phyloP scores from a whole-genome alignment of 2,888 invertebrate genomes.

The Lysandra coridon region DNA sequence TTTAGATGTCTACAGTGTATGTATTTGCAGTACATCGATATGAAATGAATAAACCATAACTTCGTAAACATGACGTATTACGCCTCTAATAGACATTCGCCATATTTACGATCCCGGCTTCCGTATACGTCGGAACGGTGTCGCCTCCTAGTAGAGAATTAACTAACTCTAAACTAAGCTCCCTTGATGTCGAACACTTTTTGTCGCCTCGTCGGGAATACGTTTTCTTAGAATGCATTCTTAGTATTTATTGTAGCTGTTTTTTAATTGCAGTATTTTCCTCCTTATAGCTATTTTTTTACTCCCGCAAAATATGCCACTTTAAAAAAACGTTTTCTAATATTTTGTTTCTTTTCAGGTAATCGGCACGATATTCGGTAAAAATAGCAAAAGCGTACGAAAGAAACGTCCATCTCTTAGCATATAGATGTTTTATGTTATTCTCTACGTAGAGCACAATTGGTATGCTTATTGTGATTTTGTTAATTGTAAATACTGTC shows the following conservation, averaged over 20 bases:
- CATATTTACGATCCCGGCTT: conserved; percentile 20
- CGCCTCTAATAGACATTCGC: conserved; percentile 21
- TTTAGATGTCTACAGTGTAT: not conserved
- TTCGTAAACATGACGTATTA: conserved; percentile 25
- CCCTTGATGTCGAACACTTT: conserved; percentile 21
- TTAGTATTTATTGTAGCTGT: conserved; percentile 10
- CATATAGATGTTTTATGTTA: conserved; percentile 74
- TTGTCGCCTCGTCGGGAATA: conserved; percentile 13
- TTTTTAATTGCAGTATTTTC: not conserved
- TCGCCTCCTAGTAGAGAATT: conserved; percentile 23
- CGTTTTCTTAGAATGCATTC: conserved; percentile 5
- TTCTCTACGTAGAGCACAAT: not conserved
- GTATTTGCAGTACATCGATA: not conserved
- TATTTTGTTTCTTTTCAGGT: conserved; percentile 60
- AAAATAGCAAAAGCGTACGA: conserved; percentile 87
- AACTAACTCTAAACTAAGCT: not conserved
- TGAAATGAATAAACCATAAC: conserved; percentile 10
- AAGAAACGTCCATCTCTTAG: conserved; percentile 89
- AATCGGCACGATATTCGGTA: conserved; percentile 89
- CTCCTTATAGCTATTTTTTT: not conserved
- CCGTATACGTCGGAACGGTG: conserved; percentile 24
- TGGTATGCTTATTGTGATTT: conserved; percentile 1
- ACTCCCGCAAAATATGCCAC: not conserved
- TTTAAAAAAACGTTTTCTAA: conserved; percentile 51
- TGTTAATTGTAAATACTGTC: conserved; percentile 6